phyloP scores from a whole-genome alignment of 2,888 invertebrate genomes.

The Eucera pruinosa region DNA sequence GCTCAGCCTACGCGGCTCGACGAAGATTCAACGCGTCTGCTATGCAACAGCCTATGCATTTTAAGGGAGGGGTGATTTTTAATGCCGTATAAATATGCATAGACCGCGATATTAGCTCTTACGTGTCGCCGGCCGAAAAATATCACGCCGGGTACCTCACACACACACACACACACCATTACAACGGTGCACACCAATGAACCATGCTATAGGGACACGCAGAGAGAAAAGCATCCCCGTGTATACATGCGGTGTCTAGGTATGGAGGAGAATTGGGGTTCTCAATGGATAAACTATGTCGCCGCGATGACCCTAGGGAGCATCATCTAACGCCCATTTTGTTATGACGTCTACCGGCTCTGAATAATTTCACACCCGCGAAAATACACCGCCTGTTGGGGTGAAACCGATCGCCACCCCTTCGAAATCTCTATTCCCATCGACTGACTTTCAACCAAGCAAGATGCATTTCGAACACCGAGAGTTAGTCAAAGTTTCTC shows the following conservation, averaged over 20 bases:
- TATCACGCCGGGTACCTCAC: conserved; percentile 72
- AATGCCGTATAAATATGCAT: conserved; percentile 84
- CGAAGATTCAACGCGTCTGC: conserved; percentile 73
- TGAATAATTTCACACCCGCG: conserved; percentile 74
- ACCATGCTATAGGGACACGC: conserved; percentile 33
- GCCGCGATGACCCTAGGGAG: conserved; percentile 82
- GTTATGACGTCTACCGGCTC: conserved; percentile 79
- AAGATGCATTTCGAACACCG: too few relatives aligned
- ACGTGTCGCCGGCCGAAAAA: conserved; percentile 78
- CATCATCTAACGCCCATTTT: conserved; percentile 83
- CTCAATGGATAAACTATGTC: conserved; percentile 85
- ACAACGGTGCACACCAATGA: background rate
- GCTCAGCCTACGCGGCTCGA: conserved; percentile 39
- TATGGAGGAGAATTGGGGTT: conserved; percentile 69
- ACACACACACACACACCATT: conserved; percentile 2
- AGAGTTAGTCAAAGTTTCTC: too few relatives aligned
- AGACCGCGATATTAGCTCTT: conserved; percentile 83
- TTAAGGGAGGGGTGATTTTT: conserved; percentile 83
- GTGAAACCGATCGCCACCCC: conserved; percentile 26
- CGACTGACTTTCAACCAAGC: background rate
- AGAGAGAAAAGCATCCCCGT: conserved; percentile 68
- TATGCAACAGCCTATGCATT: conserved; percentile 80
- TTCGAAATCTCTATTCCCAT: conserved; percentile 7
- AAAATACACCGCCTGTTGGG: conserved; percentile 40
- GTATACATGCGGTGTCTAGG: conserved; percentile 55